Base-by-base conservation (phyloP, 2,888 invertebrate genomes). In the Pristionchus arcanus region DNA sequence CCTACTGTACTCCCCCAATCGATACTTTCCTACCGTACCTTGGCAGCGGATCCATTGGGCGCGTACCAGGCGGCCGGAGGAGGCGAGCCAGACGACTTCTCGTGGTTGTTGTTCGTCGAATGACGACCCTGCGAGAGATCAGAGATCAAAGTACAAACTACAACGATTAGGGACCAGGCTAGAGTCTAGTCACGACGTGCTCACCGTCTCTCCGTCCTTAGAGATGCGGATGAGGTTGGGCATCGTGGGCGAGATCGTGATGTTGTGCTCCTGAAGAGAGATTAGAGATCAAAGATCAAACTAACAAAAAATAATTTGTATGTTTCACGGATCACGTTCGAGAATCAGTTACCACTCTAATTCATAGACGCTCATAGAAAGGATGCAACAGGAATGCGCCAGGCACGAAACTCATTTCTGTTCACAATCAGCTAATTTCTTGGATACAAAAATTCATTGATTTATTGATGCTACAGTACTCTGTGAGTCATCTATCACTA, bases 181-280 rank as follows among this genome's bases (percentile, higher is more conserved):
- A 66, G 0, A 53, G 25, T 49, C 19, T 85, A 85, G n/a, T 55
- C 84, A 1, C 63, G 63, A 63, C n/a, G 25, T 21, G 15, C 84
- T 83, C 83, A 68, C 84, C 31, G 68, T 37, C 74, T 74, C 66
- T 83, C 81, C 91, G 71, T 90, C 92, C 88, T 90, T 83, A 37
- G 87, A 84, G 49, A 63, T 59, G 71, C 91, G 90, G 55, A 92
- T 89, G 89, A 92, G 91, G 86, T 92, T 92, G 21, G 94, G 92
- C 86, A 94, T 89, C 37, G 92, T 90, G 87, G 91, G 90, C 21
- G 92, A 91, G 83, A 94, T 89, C 85, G 91, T 90, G 88, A 94
- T 91, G 37, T 91, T 91, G 90, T 93, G 90, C 59, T 93, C 92
- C 42, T 87, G 84, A 0, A 88, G 15, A 31, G 37, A 55, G 15